Evolutionary conservation across 2,113 vertebrate genomes (phyloP), one percentile per base, ranked within the genome.

Genomic region (Brachyistius frenatus): DNA sequence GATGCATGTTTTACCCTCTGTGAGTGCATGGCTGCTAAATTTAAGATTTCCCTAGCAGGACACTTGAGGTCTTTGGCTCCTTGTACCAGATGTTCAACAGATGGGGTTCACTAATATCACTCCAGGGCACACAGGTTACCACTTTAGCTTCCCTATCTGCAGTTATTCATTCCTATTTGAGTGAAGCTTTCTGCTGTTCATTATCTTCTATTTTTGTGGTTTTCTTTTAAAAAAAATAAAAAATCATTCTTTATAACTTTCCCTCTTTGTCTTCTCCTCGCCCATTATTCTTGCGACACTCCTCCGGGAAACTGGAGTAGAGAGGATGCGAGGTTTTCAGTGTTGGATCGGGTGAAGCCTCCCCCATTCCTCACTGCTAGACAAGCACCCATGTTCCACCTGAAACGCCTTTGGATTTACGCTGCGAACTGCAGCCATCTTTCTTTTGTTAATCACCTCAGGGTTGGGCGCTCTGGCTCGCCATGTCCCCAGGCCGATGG

Each of bases 391-490:
- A 84, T 91, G 91, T 91, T 92, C 71, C 86, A 73, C 68, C 68
- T 92, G 80, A 94, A 89, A 85, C 87, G 81, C 87, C 88, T 86
- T 91, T 81, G 86, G 86, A 93, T 95, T 92, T 95, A 92, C 89
- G 77, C 80, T 47, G 78, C 76, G 69, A 85, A 54, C 76, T 74
- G 86, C 82, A 88, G 89, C 77, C 41, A 73, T 91, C 90, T 92
- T 84, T 95, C 94, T 92, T 92, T 77, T 55, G 80, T 92, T 92
- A 93, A 94, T 95, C 88, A 89, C 89, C 87, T 88, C 79, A 70
- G 90, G 93, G 86, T 78, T 86, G 82, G 76, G 86, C 75, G 76
- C 60, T 88, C 77, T 69, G 47, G 86, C 85, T 83, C 66, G 41
- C 78, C 88, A 70, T 46, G 73, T 92, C 93, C 88, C 63, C 65